Evolutionary conservation across 2,888 invertebrate genomes (phyloP).

Genomic region (Athetis lepigone): DNA sequence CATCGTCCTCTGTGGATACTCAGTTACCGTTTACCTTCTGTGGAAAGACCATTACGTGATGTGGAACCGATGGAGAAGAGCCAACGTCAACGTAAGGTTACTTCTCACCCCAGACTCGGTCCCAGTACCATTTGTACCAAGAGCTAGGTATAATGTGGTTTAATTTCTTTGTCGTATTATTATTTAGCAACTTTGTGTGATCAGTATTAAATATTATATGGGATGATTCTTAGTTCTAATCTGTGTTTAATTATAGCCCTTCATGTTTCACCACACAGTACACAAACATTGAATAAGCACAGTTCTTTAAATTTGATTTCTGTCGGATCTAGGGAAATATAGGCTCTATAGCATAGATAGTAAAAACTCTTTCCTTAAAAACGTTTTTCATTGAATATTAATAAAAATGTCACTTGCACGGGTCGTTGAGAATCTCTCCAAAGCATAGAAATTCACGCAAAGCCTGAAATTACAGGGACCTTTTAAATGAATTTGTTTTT

Average conservation of each 20-base stretch:
- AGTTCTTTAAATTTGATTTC: too few relatives aligned
- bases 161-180: slow-evolving; percentile 65
- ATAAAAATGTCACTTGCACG: too few relatives aligned
- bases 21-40: slow-evolving; percentile 91
- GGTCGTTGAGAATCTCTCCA: too few relatives aligned
- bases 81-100: slow-evolving; percentile 92
- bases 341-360: too few relatives aligned
- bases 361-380: too few relatives aligned
- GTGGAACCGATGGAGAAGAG: slow-evolving; percentile 93
- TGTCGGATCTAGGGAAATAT: too few relatives aligned
- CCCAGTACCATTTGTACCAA: slow-evolving; percentile 84
- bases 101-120: slow-evolving; percentile 89
- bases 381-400: too few relatives aligned
- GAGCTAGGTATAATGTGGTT: slow-evolving; percentile 83
- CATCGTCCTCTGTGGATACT: slow-evolving; percentile 92
- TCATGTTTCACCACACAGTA: background rate
- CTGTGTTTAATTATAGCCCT: background rate
- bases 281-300: too few relatives aligned
- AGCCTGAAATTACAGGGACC: too few relatives aligned
- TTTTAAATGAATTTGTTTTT: too few relatives aligned
- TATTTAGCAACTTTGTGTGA: slow-evolving; percentile 58
- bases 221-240: slow-evolving; percentile 49
- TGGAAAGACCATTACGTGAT: slow-evolving; percentile 92
- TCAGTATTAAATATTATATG: slow-evolving; percentile 60
- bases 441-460: too few relatives aligned